phyloP scores from a whole-genome alignment of 2,888 invertebrate genomes.

The Ditylenchus weischeri region DNA sequence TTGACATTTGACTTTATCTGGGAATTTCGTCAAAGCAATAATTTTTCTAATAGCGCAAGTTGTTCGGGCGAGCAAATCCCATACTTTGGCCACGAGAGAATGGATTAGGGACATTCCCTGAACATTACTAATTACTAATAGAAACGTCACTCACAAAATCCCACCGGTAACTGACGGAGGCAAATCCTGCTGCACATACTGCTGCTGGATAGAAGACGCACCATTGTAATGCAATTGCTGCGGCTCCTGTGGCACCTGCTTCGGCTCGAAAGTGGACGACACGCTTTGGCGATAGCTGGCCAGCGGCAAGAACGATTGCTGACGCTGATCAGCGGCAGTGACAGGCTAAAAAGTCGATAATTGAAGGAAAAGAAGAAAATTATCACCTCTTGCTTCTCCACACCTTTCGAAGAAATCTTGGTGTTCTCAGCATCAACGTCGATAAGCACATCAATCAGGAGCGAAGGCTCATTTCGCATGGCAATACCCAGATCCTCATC shows the following conservation, averaged over 20 bases:
- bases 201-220: not conserved
- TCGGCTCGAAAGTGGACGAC: too few species aligned
- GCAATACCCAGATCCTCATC: slow-evolving; percentile 47
- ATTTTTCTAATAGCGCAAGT: not conserved
- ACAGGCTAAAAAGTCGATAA: too few species aligned
- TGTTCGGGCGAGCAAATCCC: slow-evolving; percentile 5
- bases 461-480: slow-evolving; percentile 30
- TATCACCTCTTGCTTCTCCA: not conserved
- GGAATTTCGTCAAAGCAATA: too few species aligned
- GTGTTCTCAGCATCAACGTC: slow-evolving; percentile 11
- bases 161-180: too few species aligned
- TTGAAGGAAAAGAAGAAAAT: too few species aligned
- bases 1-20: too few species aligned
- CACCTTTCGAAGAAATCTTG: not conserved
- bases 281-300: too few species aligned
- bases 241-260: too few species aligned
- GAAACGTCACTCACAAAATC: too few species aligned
- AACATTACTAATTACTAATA: not conserved
- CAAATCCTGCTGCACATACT: not conserved
- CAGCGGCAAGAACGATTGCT: too few species aligned
- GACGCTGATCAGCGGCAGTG: too few species aligned
- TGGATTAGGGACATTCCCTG: not conserved
- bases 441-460: slow-evolving; percentile 26
- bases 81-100: not conserved
- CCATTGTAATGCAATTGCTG: too few species aligned